Percentiles rank a stretch among this genome's conserved stretches.
phyloP scores from a whole-genome alignment of 1,140 invertebrate genomes.

The Cyphomyrmex costatus region DNA sequence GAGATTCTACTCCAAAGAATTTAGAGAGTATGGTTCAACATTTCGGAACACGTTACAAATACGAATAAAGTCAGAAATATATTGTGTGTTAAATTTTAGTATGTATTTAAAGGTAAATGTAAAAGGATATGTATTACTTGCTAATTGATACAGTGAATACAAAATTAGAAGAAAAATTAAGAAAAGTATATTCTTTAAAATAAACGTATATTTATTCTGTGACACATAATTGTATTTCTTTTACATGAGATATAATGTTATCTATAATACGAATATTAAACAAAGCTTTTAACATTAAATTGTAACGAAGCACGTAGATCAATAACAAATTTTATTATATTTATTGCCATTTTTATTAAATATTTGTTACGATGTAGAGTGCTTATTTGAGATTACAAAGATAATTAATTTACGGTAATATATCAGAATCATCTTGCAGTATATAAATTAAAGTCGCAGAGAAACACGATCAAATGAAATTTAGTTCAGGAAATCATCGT shows the following conservation, averaged over 20 bases:
- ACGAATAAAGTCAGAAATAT: neutral
- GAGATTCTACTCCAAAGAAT: too few relatives aligned
- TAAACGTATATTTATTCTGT: neutral
- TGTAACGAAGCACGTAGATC: neutral
- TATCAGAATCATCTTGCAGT: neutral
- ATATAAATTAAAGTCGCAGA: neutral
- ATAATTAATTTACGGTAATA: constrained; percentile 6
- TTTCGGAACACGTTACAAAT: neutral
- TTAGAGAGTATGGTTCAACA: neutral
- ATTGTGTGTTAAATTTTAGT: neutral
- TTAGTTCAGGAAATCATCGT: neutral
- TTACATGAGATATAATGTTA: neutral
- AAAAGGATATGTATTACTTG: neutral
- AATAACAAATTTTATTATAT: neutral
- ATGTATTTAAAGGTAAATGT: neutral
- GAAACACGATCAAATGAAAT: neutral
- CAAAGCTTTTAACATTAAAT: neutral
- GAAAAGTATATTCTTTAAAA: neutral
- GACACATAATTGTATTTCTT: neutral
- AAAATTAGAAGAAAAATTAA: neutral
- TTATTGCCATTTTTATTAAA: neutral
- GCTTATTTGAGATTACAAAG: neutral
- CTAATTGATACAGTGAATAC: neutral
- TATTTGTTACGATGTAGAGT: neutral
- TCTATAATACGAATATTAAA: neutral